Percentiles rank a stretch among this genome's conserved stretches.
Evolutionary conservation across 1,140 invertebrate genomes (phyloP).

Genomic region (Drosophila pseudoobscura): DNA sequence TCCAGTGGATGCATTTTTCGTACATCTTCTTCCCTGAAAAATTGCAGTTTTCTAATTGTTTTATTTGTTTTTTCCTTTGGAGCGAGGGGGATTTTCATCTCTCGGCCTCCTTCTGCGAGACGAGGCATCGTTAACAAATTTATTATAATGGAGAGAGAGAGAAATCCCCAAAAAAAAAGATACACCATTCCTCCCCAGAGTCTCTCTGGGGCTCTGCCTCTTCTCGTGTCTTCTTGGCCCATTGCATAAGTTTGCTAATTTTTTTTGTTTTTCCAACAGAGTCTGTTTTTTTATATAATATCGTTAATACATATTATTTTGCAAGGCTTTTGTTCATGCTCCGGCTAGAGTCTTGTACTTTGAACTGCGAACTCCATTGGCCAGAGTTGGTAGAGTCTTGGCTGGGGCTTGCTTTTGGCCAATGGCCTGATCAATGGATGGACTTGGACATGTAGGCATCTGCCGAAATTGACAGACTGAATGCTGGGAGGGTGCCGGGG

Average conservation of each 20-base stretch:
- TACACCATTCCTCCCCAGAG: constrained; percentile 3
- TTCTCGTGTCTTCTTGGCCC: constrained; percentile 61
- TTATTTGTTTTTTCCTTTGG: constrained; percentile 16
- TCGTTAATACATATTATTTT: constrained; percentile 83
- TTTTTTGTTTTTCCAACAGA: constrained; percentile 16
- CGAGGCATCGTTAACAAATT: constrained; percentile 62
- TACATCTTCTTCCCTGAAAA: constrained; percentile 25
- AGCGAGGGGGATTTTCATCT: constrained; percentile 17
- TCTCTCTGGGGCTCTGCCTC: not conserved
- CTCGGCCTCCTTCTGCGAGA: not conserved
- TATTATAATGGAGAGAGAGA: constrained; percentile 53
- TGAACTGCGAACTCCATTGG: constrained; percentile 71
- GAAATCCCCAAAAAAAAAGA: not conserved
- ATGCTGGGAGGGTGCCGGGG: not conserved
- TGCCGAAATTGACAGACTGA: constrained; percentile 62
- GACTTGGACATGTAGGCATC: constrained; percentile 68
- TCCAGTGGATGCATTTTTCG: constrained; percentile 8
- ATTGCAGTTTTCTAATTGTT: constrained; percentile 54
- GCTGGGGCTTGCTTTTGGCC: constrained; percentile 9
- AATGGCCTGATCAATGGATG: constrained; percentile 68
- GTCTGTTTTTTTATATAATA: constrained; percentile 73
- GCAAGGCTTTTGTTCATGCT: constrained; percentile 61
- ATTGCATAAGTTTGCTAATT: constrained; percentile 78
- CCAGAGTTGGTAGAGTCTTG: constrained; percentile 19
- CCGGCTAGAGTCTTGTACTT: constrained; percentile 58